Base-by-base conservation (phyloP, 2,888 invertebrate genomes). In the Phorcus lineatus region DNA sequence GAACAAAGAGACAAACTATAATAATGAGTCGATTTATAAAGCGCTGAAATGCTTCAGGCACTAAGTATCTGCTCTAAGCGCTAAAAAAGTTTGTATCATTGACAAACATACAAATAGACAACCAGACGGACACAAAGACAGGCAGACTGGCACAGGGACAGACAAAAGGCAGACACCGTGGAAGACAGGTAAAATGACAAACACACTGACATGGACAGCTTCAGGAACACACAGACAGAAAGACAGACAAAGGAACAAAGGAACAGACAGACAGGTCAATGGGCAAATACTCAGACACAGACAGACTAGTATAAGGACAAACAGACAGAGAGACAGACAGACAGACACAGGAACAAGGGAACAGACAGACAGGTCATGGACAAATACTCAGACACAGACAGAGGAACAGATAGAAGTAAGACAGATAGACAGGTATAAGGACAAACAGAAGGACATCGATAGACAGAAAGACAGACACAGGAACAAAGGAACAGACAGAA, bases 201-300 rank as follows among this genome's bases (percentile, higher is more conserved):
- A 79, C 55, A 79, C 19, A 74, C 17, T 40, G 36, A 77, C 74
- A 55, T n/a, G n/a, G 36, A 55, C 57, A 55, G 36, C 55, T 57
- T n/a, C 77, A 54, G 54, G 28, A 52, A 77, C 77, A 62, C 19
- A 67, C 77, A 66, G 28, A 57, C 40, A 57, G 22, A 75, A 16
- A 52, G 19, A 16, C 52, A 75, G 16, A 75, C 22, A 70, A 7
- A 31, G 1, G 22, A 53, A 9, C 52, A 11, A 52, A 22, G 6
- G 16, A 17, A 52, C 22, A 75, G 36, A 75, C 24, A 24, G 52
- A 52, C 53, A 75, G 16, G 47, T 22, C 31, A 2, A 22, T 16
- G 67, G 9, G 62, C 3, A 74, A 11, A 52, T 47, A 19, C 53
- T 36, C 4, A 75, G 22, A 75, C 28, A 52, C 75, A 75, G 22